Base-by-base conservation (phyloP, 2,888 invertebrate species). In the Lacanobia oleracea region DNA sequence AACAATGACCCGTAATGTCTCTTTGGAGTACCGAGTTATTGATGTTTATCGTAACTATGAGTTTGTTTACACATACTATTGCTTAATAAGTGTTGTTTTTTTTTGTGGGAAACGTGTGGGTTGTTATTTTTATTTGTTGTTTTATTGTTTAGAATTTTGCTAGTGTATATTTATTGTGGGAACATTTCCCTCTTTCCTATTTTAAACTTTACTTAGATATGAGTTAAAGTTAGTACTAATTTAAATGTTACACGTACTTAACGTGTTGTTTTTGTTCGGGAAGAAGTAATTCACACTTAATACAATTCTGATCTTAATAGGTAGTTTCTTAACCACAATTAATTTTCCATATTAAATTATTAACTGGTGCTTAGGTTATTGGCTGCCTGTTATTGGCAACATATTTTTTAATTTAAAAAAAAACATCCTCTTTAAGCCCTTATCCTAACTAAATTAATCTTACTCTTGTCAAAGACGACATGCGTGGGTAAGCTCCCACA, bases 401-500 rank as follows among this genome's bases (percentile, higher is more conserved):
- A 48, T 48, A 48, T 57, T 37, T n/a, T 21, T n/a, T 0, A 16
- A 21, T 2, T 1, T 23, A 23, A 14, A 62, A 77, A 72, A 72
- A 67, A 59, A 64, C 67, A 72, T 70, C 72, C 77, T 86, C 88
- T 81, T 79, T 79, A 86, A 84, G 72, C 86, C 87, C 82, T 89
- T 87, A 85, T 86, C 80, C 74, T 85, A 79, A 83, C 86, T 83
- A 83, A 90, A 90, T 89, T 88, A 83, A 90, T 88, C 89, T 89
- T 88, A 86, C 85, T 86, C 86, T 87, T 89, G 86, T 89, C 88
- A 88, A 89, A 87, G 85, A 87, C 84, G 89, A 90, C 86, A 83
- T 73, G 88, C 87, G 88, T 88, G 88, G 87, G 74, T 76, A 82
- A 71, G 85, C 88, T 93, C 93, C 90, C 92, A 92, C 92, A 92